phyloP scores from a whole-genome alignment of 2,113 vertebrate genomes.

The Austrofundulus limnaeus region DNA sequence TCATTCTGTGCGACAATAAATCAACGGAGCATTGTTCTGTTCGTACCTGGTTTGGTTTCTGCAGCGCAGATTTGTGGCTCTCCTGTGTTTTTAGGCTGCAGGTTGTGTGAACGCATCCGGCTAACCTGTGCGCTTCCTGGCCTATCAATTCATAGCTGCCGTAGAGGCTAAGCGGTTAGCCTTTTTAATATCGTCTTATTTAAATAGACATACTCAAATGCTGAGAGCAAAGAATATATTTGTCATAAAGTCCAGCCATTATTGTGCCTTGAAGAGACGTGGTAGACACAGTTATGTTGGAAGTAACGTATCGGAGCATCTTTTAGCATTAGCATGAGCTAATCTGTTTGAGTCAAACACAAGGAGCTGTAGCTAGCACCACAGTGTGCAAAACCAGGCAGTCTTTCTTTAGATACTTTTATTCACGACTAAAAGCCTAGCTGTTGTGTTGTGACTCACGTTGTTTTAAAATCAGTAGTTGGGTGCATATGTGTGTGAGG shows the following conservation, averaged over 20 bases:
- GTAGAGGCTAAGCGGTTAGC: conserved; percentile 18
- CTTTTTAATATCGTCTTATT: no score
- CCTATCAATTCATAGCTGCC: conserved; percentile 52
- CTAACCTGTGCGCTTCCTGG: conserved; percentile 57
- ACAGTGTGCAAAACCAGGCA: background rate
- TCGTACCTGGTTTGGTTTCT: background rate
- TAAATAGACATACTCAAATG: rapidly evolving
- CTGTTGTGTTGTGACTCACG: no score
- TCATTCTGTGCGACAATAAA: no score
- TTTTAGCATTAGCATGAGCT: conserved; percentile 26
- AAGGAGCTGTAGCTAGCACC: background rate
- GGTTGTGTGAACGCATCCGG: conserved; percentile 21
- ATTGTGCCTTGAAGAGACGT: rapidly evolving
- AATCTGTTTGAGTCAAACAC: conserved; percentile 8
- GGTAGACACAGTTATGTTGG: no score
- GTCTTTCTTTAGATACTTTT: background rate
- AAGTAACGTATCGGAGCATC: conserved; percentile 3
- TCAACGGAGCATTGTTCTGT: background rate
- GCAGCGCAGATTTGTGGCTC: background rate
- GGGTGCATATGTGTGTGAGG: background rate
- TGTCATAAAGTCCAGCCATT: background rate
- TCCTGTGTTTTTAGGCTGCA: background rate
- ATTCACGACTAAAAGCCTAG: no score
- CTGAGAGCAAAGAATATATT: background rate
- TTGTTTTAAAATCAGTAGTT: no score